phyloP scores from a whole-genome alignment of 2,888 invertebrate genomes.

The Beris morrisii region DNA sequence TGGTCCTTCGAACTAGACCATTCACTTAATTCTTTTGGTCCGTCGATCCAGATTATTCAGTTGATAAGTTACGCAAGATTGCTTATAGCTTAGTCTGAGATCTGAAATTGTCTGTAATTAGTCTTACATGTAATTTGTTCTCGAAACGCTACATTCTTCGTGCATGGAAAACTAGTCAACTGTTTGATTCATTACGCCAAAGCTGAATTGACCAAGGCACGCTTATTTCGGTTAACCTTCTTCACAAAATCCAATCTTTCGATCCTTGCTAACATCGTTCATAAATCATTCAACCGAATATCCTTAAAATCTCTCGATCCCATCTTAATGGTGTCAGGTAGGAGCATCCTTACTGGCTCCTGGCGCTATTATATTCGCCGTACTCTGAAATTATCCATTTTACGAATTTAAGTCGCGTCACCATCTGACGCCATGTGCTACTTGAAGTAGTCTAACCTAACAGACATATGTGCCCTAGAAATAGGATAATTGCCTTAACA shows the following conservation, averaged over 20 bases:
- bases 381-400: constrained; percentile 26
- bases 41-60: too few relatives aligned
- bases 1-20: too few relatives aligned
- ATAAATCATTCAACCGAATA: constrained; percentile 12
- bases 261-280: background rate
- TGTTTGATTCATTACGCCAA: too few relatives aligned
- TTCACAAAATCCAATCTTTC: background rate
- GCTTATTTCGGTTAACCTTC: background rate
- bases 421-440: constrained; percentile 31
- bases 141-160: too few relatives aligned
- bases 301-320: constrained; percentile 14
- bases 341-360: constrained; percentile 20
- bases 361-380: constrained; percentile 16
- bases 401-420: constrained; percentile 22
- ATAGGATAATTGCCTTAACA: constrained; percentile 24
- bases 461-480: constrained; percentile 20
- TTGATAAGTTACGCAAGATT: too few relatives aligned
- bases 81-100: too few relatives aligned
- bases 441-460: constrained; percentile 12
- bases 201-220: background rate
- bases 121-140: too few relatives aligned
- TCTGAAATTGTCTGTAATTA: too few relatives aligned
- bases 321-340: constrained; percentile 29
- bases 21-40: too few relatives aligned
- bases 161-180: too few relatives aligned